Evolutionary conservation across 1,140 invertebrate species (phyloP).

Genomic region (Colletes latitarsis): DNA sequence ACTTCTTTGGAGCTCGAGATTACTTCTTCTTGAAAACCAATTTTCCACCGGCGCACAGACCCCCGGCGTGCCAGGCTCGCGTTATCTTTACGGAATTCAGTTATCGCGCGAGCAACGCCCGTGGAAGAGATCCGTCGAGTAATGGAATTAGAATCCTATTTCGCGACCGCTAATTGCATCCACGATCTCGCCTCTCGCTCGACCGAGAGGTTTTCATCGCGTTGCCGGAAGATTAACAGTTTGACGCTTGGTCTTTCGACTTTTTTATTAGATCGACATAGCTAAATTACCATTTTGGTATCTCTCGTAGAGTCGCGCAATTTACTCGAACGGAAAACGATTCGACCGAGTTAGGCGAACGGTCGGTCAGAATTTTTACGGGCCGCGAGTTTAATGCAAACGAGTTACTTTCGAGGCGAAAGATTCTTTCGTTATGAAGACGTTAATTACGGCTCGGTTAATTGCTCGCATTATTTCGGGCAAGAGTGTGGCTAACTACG

Average conservation of each 20-base stretch:
- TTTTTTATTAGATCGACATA: no score
- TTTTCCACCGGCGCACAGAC: constrained; percentile 34
- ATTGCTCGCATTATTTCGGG: constrained; percentile 50
- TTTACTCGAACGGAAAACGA: no score
- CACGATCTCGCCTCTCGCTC: background rate
- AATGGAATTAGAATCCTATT: constrained; percentile 30
- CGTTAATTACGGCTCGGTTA: constrained; percentile 36
- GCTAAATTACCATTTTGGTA: no score
- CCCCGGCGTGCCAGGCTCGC: background rate
- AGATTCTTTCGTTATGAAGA: constrained; percentile 29
- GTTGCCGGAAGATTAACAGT: no score
- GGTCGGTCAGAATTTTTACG: background rate
- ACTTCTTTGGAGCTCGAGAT: constrained; percentile 54
- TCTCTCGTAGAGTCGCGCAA: no score
- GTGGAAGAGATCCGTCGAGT: background rate
- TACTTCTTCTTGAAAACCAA: constrained; percentile 61
- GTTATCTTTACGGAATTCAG: constrained; percentile 44
- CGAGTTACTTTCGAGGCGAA: constrained; percentile 32
- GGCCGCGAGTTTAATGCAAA: background rate
- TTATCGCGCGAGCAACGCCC: constrained; percentile 30
- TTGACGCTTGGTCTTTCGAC: no score
- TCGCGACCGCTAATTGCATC: constrained; percentile 30
- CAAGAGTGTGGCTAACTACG: constrained; percentile 39
- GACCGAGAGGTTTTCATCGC: background rate
- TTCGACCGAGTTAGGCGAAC: background rate